Evolutionary conservation across 2,888 invertebrate genomes (phyloP).

Genomic region (Alloplasta piceator): DNA sequence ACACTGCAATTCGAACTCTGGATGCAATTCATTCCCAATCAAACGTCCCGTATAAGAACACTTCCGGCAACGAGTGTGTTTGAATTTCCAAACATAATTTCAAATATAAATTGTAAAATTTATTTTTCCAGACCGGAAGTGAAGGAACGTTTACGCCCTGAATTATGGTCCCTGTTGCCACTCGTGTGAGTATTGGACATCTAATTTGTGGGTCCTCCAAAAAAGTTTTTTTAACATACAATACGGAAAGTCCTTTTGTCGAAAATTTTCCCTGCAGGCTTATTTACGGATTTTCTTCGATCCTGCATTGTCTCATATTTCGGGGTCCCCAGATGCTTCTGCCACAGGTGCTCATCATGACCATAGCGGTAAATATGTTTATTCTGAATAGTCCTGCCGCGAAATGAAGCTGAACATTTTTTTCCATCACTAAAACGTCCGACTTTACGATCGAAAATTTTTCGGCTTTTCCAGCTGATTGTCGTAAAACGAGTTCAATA

Average conservation of each 20-base stretch:
- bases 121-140: constrained; percentile 30
- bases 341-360: constrained; percentile 43
- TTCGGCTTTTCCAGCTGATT: no score
- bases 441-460: no score
- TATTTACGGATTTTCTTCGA: constrained; percentile 14
- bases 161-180: constrained; percentile 23
- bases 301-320: constrained; percentile 38
- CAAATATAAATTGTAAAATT: not conserved
- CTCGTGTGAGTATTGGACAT: constrained; percentile 7
- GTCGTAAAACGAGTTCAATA: no score
- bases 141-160: constrained; percentile 11
- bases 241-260: not conserved
- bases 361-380: constrained; percentile 22
- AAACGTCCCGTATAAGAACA: not conserved
- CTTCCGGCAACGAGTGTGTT: not conserved
- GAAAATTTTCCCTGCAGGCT: not conserved
- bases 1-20: not conserved
- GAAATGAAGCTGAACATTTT: no score
- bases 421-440: no score
- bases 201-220: not conserved
- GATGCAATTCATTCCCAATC: not conserved
- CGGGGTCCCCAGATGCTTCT: constrained; percentile 31
- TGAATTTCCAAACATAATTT: constrained; percentile 8
- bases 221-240: not conserved
- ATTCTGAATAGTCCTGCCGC: no score